Evolutionary conservation across 2,888 invertebrate species (phyloP), one percentile per base, ranked within the genome.

Genomic region (Oxytorus armatus): DNA sequence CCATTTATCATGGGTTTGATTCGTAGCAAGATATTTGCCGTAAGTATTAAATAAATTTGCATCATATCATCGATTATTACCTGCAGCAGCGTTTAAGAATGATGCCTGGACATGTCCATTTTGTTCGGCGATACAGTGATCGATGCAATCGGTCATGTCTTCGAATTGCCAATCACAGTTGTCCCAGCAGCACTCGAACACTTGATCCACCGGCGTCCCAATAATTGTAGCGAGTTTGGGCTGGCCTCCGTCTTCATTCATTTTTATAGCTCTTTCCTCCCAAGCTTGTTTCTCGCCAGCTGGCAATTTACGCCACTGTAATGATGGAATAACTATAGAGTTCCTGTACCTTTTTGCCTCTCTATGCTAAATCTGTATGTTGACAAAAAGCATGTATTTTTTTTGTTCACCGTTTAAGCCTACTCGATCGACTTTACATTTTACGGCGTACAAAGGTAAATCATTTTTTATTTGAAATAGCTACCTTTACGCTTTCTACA

Each of bases 111-210:
- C 95, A 88, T 96, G 97, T 81, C 98, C 97, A 85, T 93, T 95
- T 83, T 94, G 95, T 86, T 97, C 97, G 23, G 96, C 95, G 77
- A 98, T 95, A 87, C 97, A 96, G 90, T 98, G 98, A 83, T 98
- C 98, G 89, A 96, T 95, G 83, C 97, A 96, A 90, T 98, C 98
- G 0, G 95, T 92, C 69, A 96, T 93, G 85, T 98, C 97, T 89
- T 98, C 98, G 89, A 98, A 98, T 92, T 98, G 98, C 91, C 93
- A 97, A 92, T 98, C 98, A 91, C 98, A 98, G 66, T 94, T 96
- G 88, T 97, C 97, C 98, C 98, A 98, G 33, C 95, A 94, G 87
- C 98, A 98, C 89, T 98, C 97, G 90, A 94, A 98, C 0, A 97
- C 95, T 81, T 92, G 89, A 92, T 93, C 83, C 89, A 92, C 83